Evolutionary conservation across 2,797 vertebrate species (phyloP).

Genomic region (Danio tinwini): DNA sequence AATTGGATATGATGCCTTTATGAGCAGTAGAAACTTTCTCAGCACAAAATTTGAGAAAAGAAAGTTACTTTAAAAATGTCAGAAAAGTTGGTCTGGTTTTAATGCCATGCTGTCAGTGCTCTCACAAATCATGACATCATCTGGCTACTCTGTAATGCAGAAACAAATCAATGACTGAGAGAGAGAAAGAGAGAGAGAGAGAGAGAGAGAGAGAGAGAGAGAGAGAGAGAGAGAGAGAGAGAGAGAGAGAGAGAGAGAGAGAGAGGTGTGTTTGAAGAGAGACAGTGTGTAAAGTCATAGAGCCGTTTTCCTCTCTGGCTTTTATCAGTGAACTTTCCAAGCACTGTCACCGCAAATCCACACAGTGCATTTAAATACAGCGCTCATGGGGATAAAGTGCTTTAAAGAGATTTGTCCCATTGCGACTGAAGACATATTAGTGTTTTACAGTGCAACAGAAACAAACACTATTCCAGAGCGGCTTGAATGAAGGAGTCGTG

Average conservation of each 20-base stretch:
- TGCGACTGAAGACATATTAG: constrained; percentile 3
- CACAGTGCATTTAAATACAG: constrained; percentile 38
- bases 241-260: constrained; percentile 42
- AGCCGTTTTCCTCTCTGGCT: constrained; percentile 59
- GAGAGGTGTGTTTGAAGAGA: constrained; percentile 38
- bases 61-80: neutral
- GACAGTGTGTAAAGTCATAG: constrained; percentile 54
- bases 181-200: neutral
- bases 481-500: neutral
- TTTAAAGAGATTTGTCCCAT: constrained; percentile 19
- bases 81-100: constrained; percentile 16
- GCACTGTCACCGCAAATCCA: constrained; percentile 46
- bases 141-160: constrained; percentile 38
- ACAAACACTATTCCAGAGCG: constrained; percentile 5
- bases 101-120: constrained; percentile 37
- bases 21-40: neutral
- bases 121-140: constrained; percentile 22
- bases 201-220: constrained; percentile 25
- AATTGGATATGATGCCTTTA: too few relatives aligned
- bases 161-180: constrained; percentile 42
- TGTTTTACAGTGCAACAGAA: constrained; percentile 7
- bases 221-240: neutral
- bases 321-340: constrained; percentile 58
- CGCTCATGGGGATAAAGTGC: neutral
- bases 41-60: neutral